Base-by-base conservation (phyloP, 2,797 vertebrate species). In the Amniataba percoides region DNA sequence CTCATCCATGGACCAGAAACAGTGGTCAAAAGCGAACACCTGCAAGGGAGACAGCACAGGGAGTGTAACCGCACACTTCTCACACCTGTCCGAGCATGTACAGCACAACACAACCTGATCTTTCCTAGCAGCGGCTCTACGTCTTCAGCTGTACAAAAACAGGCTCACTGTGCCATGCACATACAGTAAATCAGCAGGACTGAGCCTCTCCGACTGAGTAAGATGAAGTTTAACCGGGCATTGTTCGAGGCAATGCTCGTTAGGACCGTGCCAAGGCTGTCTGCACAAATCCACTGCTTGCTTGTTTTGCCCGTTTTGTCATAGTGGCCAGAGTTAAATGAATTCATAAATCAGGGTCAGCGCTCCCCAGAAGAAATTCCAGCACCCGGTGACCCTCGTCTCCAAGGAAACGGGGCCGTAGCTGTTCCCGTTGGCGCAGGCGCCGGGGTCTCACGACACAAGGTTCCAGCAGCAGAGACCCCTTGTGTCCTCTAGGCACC, bases 1-100 rank as follows among this genome's bases (percentile, higher is more conserved):
- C 91, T 99, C 98, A 90, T 99, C 97, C 96, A 99, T 98, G 89
- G 98, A 99, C 98, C 98, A 99, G 94, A 99, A 99, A 90, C 98
- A 99, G 91, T 99, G 96, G 95, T 99, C 98, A 86, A 99, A 99
- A 87, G 98, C 98, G 87, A 99, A 99, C 85, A 99, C 98, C 98
- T 99, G 93, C 75, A 87, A 82, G 85, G 34, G 58, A 89, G 80
- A 86, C 78, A 66, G 87, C 56, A 82, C 52, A 87, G 51, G 51
- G 69, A 61, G 65, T 4, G 60, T 84, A 51, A 89, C 81, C 74
- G 81, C 27, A 79, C 72, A 71, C 72, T 53, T 62, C 39, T 71
- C 70, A 80, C 69, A 89, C 90, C 70, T 85, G 92, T 78, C 64
- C 49, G 14, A 81, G 77, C 92, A 89, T 23, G 90, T 66, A 60